These are phyloP conservation scores for Crotalus tigris DNA, from an alignment of 2,113 vertebrate species.

Conservation along the genomic window DNA sequence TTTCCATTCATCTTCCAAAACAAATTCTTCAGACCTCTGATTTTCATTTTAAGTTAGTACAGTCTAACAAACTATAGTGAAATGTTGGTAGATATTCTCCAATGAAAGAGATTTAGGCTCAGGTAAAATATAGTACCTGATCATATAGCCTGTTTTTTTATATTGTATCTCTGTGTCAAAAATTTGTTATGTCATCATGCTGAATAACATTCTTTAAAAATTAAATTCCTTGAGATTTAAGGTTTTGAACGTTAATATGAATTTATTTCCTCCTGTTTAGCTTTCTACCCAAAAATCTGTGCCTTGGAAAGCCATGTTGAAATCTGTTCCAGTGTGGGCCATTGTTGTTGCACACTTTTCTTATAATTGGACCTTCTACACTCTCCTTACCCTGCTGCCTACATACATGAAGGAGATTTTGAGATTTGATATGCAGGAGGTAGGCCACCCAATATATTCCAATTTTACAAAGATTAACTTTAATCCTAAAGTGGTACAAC, in stretches of 20 bases:
- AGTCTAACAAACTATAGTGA: not conserved
- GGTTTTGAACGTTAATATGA: not conserved
- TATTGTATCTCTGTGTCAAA: not conserved
- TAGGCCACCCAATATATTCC: conserved; percentile 54
- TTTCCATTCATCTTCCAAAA: not conserved
- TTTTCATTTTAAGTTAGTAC: not conserved
- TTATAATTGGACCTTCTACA: conserved; percentile 98
- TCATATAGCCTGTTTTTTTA: not conserved
- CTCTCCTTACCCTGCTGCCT: conserved; percentile 90
- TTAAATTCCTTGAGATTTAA: not conserved
- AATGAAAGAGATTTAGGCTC: not conserved
- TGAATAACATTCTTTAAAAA: not conserved
- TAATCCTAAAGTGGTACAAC: not conserved
- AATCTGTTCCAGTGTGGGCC: conserved; percentile 85
- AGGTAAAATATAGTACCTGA: not conserved
- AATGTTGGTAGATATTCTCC: not conserved
- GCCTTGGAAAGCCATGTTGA: conserved; percentile 85
- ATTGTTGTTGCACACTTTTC: conserved; percentile 96
- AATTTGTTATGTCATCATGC: not conserved
- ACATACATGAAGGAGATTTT: conserved; percentile 95
- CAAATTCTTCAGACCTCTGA: not conserved
- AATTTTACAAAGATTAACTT: not conserved
- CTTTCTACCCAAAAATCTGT: conserved; percentile 79
- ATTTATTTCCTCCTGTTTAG: conserved; percentile 52
- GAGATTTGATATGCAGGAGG: conserved; percentile 92